Conservation (phyloP, 2,113 vertebrate genomes). For the Murina feae region DNA sequence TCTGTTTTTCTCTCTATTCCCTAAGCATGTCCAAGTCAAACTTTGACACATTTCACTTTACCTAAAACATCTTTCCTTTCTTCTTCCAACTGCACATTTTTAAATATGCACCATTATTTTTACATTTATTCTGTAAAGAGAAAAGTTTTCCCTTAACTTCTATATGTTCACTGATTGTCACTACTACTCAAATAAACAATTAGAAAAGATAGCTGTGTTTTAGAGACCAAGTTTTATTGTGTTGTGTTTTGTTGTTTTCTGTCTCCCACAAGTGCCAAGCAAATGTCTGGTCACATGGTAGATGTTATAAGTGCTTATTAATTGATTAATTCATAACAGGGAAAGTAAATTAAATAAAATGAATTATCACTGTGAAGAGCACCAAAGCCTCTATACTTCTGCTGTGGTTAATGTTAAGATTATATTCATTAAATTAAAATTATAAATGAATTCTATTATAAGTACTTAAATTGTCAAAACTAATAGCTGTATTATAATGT, state of each 20-base stretch:
- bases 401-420: slow-evolving; percentile 25
- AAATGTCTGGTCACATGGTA: slow-evolving; percentile 11
- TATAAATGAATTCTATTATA: slow-evolving; percentile 38
- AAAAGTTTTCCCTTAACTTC: background rate
- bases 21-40: background rate
- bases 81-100: background rate
- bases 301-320: slow-evolving; percentile 19
- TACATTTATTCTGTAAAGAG: background rate
- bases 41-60: background rate
- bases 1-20: background rate
- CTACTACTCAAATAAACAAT: background rate
- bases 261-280: background rate
- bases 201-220: background rate
- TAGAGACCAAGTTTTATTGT: background rate
- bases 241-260: background rate
- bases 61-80: background rate
- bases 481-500: background rate
- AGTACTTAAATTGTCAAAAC: slow-evolving; percentile 26
- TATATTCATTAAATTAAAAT: slow-evolving; percentile 21
- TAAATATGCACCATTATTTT: background rate
- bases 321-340: slow-evolving; percentile 47
- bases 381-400: background rate
- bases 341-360: slow-evolving; percentile 19
- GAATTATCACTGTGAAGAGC: slow-evolving; percentile 8
- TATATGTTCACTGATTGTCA: background rate